phyloP scores from a whole-genome alignment of 2,888 invertebrate species.

The Cenopis cana region DNA sequence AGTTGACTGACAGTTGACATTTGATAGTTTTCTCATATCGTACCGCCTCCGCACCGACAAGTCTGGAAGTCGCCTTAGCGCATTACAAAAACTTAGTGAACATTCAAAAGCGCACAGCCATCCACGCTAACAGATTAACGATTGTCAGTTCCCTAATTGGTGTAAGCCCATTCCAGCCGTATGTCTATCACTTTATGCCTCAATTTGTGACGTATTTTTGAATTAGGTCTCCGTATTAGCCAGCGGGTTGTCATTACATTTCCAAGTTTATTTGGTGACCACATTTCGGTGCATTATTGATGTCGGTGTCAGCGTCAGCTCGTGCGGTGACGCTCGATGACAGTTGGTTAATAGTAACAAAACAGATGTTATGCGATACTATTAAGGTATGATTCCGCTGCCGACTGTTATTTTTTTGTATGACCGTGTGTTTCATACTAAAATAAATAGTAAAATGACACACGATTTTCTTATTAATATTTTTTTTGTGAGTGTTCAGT shows the following conservation, averaged over 20 bases:
- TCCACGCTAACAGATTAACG: neutral
- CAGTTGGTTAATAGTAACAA: constrained; percentile 6
- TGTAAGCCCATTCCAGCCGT: neutral
- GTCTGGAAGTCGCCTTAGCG: no score
- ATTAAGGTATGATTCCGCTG: no score
- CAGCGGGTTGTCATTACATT: constrained; percentile 9
- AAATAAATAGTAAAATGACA: no score
- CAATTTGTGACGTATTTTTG: neutral
- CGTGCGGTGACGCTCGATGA: constrained; percentile 8
- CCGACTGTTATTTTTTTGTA: no score
- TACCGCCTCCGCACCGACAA: no score
- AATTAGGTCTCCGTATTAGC: neutral
- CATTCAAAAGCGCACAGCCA: neutral
- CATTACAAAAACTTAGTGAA: neutral
- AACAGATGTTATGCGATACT: neutral
- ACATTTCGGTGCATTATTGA: constrained; percentile 12
- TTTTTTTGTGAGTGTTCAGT: no score
- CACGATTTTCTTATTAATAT: no score
- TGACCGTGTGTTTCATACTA: no score
- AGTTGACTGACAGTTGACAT: no score
- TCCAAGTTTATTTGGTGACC: constrained; percentile 14
- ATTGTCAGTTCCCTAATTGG: neutral
- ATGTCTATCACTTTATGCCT: neutral
- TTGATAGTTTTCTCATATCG: no score
- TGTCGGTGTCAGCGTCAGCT: constrained; percentile 4